These are phyloP conservation scores for Eulemur rubriventer DNA, from an alignment of 2,797 vertebrate genomes.

Conservation along the genomic window DNA sequence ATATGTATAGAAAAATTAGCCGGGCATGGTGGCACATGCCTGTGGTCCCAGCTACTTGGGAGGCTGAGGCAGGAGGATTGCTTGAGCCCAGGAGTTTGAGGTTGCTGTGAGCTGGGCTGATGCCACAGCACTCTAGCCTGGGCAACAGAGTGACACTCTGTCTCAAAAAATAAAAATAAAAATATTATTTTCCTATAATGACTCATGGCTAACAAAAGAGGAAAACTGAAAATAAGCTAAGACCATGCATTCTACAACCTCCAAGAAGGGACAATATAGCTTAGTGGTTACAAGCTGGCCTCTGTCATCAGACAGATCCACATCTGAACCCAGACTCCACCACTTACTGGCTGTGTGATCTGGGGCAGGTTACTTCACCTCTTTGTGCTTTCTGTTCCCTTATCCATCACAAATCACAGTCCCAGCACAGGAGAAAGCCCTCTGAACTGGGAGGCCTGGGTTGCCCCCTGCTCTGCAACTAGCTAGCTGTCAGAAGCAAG, in stretches of 20 bases:
- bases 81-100: no score
- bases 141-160: no score
- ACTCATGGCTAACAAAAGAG: neutral
- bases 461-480: neutral
- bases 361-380: neutral
- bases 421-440: neutral
- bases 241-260: neutral
- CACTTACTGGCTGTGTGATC: neutral
- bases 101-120: no score
- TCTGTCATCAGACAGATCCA: neutral
- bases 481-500: neutral
- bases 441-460: neutral
- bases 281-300: neutral
- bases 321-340: neutral
- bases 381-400: neutral
- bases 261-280: neutral
- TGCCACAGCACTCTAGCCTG: no score
- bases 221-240: neutral
- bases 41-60: no score
- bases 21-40: no score
- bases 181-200: neutral
- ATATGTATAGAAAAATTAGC: no score
- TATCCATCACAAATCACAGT: neutral
- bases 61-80: no score
- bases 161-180: no score